Conservation (phyloP, 1,140 invertebrate species). For the Capitella teleta region DNA sequence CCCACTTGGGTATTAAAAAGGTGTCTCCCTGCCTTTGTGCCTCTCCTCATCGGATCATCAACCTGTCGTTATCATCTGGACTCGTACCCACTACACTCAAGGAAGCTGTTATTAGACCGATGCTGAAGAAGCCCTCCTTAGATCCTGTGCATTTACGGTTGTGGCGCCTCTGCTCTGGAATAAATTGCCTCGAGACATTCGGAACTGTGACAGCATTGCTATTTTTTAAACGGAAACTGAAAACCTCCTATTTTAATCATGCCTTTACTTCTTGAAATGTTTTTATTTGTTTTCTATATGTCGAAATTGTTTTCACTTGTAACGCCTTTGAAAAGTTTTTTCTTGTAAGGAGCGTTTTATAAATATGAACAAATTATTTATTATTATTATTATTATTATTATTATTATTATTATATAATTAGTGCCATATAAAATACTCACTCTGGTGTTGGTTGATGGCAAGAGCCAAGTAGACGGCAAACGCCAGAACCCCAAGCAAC, state of each 20-base stretch:
- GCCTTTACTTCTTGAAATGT: not conserved
- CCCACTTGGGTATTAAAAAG: no score
- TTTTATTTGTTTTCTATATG: not conserved
- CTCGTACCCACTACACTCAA: no score
- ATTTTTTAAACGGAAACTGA: not conserved
- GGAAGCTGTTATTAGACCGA: no score
- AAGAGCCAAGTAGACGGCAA: conserved; percentile 21
- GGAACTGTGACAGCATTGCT: not conserved
- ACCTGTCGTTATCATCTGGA: no score
- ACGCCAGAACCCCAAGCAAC: conserved; percentile 22
- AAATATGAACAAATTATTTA: not conserved
- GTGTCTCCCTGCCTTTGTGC: no score
- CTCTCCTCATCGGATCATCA: no score
- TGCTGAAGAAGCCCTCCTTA: no score
- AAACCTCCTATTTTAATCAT: not conserved
- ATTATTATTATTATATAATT: not conserved
- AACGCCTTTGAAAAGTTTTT: not conserved
- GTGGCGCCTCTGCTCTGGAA: no score
- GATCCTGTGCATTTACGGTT: no score
- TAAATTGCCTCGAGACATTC: no score
- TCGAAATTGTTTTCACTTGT: no score
- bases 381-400: not conserved
- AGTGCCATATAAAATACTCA: conserved; percentile 7
- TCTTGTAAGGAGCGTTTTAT: not conserved
- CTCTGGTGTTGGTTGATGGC: conserved; percentile 20